Evolutionary conservation across 2,797 vertebrate species (phyloP), one percentile per base, ranked within the genome.

Genomic region (Leucoraja ocellata): DNA sequence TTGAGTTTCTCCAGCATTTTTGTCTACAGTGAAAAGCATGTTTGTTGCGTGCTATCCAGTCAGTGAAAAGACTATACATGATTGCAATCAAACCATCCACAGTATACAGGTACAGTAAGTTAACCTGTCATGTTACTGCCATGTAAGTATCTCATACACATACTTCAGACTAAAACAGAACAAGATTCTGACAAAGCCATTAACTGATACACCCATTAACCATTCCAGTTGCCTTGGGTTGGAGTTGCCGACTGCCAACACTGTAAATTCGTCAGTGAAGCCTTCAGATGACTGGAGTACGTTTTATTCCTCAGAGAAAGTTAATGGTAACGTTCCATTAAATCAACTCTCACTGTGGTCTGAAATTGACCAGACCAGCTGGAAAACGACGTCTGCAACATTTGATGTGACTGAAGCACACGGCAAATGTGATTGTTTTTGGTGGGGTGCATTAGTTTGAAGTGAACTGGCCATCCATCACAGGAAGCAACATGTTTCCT

Each of bases 391-490:
- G n/a, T 28, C 65, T 74, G 90, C 68, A 10, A 74, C 68, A 74
- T 91, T 46, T 74, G 36, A 91, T 73, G 68, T 91, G 36, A 73
- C 90, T 91, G 90, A 16, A 25, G 36, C 68, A 91, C 10, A 46
- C 32, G 28, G 65, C 88, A 13, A 74, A 36, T 14, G 36, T 91
- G 90, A 91, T 74, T 91, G 68, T 74, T 91, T 91, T 91, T 36
- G 25, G 90, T 25, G 65, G 90, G 90, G 54, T 46, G 4, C 25
- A 13, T 91, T 91, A 25, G 23, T 68, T 32, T 54, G 54, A 91
- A 74, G 90, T 46, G 68, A 91, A n/a, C 36, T 28, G 1, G 65
- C 39, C 68, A 7, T 92, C 68, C 21, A 74, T 92, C 71, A 92
- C 46, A 46, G 9, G 46, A 58, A 92, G 68, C 54, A 23, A 91